phyloP scores from a whole-genome alignment of 2,888 invertebrate genomes.

The Tinea trinotella region DNA sequence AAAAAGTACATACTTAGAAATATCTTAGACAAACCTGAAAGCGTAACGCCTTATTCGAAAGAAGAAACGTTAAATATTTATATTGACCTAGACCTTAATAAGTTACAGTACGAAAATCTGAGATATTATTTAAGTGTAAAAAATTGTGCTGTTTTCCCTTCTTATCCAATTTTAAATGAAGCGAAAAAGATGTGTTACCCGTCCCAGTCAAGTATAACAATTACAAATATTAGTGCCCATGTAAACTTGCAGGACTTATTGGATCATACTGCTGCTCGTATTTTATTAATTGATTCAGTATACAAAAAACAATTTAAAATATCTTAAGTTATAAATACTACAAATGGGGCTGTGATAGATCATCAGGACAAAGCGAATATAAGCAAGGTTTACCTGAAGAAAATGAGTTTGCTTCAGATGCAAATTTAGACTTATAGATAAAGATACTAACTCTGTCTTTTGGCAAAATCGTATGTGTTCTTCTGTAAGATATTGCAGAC shows the following conservation, averaged over 20 bases:
- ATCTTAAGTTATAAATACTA: background rate
- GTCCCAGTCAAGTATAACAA: background rate
- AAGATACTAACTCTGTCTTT: background rate
- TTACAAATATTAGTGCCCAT: background rate
- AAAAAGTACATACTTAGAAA: conserved; percentile 16
- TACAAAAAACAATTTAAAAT: conserved; percentile 5
- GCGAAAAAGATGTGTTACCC: conserved; percentile 11
- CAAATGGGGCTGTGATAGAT: conserved; percentile 19
- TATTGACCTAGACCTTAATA: conserved; percentile 18
- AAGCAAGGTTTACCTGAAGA: conserved; percentile 6
- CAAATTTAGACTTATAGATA: conserved; percentile 6
- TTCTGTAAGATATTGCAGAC: conserved; percentile 11
- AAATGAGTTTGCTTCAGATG: background rate
- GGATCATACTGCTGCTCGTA: conserved; percentile 6
- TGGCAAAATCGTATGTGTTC: conserved; percentile 3
- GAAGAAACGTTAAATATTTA: conserved; percentile 7
- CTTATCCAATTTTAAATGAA: conserved; percentile 16
- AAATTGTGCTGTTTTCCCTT: conserved; percentile 18
- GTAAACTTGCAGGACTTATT: conserved; percentile 6
- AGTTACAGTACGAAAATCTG: conserved; percentile 10
- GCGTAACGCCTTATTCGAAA: background rate
- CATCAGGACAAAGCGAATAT: conserved; percentile 17
- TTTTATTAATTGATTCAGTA: conserved; percentile 7
- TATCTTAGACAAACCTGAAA: conserved; percentile 14
- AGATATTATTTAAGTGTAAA: conserved; percentile 5